These are phyloP conservation scores for Opisthograptis luteolata DNA, from an alignment of 2,888 invertebrate species.

Conservation along the genomic window DNA sequence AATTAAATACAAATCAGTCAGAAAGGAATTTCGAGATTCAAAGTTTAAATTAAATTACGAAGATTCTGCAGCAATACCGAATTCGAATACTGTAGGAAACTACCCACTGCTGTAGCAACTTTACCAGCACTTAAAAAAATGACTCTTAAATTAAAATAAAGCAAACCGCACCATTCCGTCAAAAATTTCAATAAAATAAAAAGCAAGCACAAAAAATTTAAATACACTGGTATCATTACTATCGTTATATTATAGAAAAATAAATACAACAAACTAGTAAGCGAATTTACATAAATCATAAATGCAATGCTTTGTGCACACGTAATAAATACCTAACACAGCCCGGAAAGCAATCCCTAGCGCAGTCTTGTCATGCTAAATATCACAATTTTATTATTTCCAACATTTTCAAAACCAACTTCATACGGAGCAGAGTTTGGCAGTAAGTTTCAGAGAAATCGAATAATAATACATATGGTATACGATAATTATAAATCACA, in stretches of 20 bases:
- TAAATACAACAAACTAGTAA: conserved; percentile 27
- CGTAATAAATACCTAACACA: conserved; percentile 55
- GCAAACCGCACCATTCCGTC: not conserved
- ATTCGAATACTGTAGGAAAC: conserved; percentile 3
- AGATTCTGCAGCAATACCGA: conserved; percentile 1
- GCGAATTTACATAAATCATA: conserved; percentile 17
- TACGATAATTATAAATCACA: conserved; percentile 78
- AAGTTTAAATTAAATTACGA: conserved; percentile 42
- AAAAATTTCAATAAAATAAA: not conserved
- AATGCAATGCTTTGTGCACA: conserved; percentile 41
- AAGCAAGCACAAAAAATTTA: conserved; percentile 2
- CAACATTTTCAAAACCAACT: conserved; percentile 53
- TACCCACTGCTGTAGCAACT: not conserved
- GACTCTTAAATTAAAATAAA: not conserved
- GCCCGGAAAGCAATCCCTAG: conserved; percentile 51
- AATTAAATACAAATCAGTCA: conserved; percentile 52
- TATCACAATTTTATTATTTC: conserved; percentile 71
- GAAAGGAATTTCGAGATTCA: conserved; percentile 36
- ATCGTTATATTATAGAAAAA: conserved; percentile 29
- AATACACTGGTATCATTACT: conserved; percentile 4
- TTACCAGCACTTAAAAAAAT: not conserved
- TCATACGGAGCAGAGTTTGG: conserved; percentile 63
- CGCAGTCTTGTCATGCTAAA: conserved; percentile 59
- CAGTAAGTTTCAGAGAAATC: conserved; percentile 66
- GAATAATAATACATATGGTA: conserved; percentile 54